Evolutionary conservation across 2,888 invertebrate species (phyloP).

Genomic region (Agonopterix alstromeriana): DNA sequence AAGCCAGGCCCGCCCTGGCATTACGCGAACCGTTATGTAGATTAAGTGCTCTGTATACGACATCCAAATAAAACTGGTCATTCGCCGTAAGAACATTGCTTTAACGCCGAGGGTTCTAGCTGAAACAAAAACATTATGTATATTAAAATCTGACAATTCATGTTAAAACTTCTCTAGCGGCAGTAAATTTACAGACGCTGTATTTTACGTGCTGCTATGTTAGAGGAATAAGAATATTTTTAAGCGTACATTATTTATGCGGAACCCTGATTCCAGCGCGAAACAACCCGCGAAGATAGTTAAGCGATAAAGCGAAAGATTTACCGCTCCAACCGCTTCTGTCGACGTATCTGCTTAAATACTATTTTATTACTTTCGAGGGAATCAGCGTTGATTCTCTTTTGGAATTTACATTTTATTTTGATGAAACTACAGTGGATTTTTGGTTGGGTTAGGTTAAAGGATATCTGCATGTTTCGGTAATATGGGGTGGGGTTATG

Average conservation of each 20-base stretch:
- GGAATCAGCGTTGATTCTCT: too few relatives aligned
- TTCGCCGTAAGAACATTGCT: conserved; percentile 10
- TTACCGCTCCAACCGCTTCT: conserved; percentile 24
- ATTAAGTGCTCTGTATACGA: conserved; percentile 42
- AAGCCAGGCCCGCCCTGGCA: conserved; percentile 19
- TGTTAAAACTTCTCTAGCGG: too few relatives aligned
- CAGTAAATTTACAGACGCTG: too few relatives aligned
- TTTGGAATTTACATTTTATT: too few relatives aligned
- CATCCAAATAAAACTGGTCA: conserved; percentile 26
- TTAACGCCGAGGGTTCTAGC: conserved; percentile 14
- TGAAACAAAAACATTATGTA: neutral
- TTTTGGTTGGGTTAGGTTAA: too few relatives aligned
- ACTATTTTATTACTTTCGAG: conserved; percentile 21
- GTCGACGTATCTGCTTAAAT: conserved; percentile 26
- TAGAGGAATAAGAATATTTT: too few relatives aligned
- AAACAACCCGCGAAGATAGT: conserved; percentile 21
- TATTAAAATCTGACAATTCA: neutral
- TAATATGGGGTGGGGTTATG: too few relatives aligned
- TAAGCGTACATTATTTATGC: neutral
- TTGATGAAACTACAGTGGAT: too few relatives aligned
- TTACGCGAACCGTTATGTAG: conserved; percentile 43
- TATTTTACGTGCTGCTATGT: too few relatives aligned
- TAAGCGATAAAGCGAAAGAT: conserved; percentile 31
- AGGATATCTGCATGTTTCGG: too few relatives aligned
- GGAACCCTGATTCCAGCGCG: conserved; percentile 10